Conservation (phyloP, 2,888 invertebrate species). For the Cinara cedri region DNA sequence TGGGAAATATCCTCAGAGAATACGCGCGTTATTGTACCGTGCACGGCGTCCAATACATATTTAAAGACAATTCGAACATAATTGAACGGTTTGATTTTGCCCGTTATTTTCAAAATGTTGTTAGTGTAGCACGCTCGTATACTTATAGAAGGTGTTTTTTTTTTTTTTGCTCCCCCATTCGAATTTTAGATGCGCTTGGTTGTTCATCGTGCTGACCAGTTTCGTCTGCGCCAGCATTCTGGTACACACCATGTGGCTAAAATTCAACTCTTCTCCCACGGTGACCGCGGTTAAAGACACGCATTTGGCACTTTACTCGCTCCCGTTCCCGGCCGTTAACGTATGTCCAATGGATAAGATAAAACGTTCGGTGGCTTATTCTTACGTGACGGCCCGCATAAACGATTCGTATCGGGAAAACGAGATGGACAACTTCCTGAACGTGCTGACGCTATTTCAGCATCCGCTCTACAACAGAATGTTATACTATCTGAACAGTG, state of each 20-base stretch:
- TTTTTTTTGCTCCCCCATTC: too few relatives aligned
- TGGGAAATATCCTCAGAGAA: conserved; percentile 59
- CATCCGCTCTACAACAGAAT: conserved; percentile 60
- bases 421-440: conserved; percentile 58
- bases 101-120: too few relatives aligned
- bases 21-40: conserved; percentile 60
- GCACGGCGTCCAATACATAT: conserved; percentile 61
- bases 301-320: conserved; percentile 60
- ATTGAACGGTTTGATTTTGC: conserved; percentile 59
- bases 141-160: neutral
- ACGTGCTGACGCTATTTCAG: conserved; percentile 59
- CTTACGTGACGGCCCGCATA: conserved; percentile 57
- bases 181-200: conserved; percentile 59
- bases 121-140: too few relatives aligned
- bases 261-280: conserved; percentile 60
- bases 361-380: conserved; percentile 59
- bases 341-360: conserved; percentile 61
- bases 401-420: conserved; percentile 54
- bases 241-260: conserved; percentile 60
- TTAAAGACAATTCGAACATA: conserved; percentile 59
- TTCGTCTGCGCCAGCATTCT: conserved; percentile 59
- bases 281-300: conserved; percentile 61
- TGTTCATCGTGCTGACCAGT: conserved; percentile 59
- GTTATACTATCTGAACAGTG: conserved; percentile 58
- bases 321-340: conserved; percentile 61